These are phyloP conservation scores for Carollia perspicillata DNA, from an alignment of 2,113 vertebrate genomes.

Conservation along the genomic window DNA sequence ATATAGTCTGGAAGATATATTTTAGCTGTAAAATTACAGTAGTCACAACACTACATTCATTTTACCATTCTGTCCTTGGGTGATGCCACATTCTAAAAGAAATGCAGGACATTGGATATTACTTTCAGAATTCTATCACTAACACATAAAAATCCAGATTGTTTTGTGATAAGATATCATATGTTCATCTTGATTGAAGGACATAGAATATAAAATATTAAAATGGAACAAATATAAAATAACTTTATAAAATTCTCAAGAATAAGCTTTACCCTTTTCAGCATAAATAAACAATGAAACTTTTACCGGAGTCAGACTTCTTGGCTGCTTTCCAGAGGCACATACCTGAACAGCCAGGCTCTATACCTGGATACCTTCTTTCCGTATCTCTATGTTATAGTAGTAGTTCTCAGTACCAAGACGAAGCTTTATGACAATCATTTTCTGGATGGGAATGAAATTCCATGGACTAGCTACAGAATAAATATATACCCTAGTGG, in stretches of 20 bases:
- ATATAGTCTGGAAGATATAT: not conserved
- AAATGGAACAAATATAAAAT: conserved; percentile 32
- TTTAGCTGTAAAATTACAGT: not conserved
- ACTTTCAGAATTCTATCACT: not conserved
- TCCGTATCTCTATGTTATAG: conserved; percentile 4
- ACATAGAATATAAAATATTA: conserved; percentile 23
- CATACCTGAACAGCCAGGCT: not conserved
- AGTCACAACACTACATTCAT: not conserved
- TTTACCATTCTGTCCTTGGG: not conserved
- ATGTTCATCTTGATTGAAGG: conserved; percentile 12
- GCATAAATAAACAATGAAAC: conserved; percentile 70
- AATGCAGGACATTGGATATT: not conserved
- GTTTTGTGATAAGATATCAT: conserved; percentile 5
- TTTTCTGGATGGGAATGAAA: conserved; percentile 60
- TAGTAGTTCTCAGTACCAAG: conserved; percentile 61
- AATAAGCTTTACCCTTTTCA: conserved; percentile 40
- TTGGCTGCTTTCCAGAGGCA: conserved; percentile 35
- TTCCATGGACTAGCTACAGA: conserved; percentile 37
- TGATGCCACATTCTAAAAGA: not conserved
- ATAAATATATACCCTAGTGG: not conserved
- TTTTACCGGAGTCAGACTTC: conserved; percentile 30
- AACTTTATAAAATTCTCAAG: conserved; percentile 55
- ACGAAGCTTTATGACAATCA: conserved; percentile 64
- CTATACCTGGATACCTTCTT: conserved; percentile 54
- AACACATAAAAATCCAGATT: not conserved